Base-by-base conservation (phyloP, 2,797 vertebrate genomes). In the Hafferia zeledoni region DNA sequence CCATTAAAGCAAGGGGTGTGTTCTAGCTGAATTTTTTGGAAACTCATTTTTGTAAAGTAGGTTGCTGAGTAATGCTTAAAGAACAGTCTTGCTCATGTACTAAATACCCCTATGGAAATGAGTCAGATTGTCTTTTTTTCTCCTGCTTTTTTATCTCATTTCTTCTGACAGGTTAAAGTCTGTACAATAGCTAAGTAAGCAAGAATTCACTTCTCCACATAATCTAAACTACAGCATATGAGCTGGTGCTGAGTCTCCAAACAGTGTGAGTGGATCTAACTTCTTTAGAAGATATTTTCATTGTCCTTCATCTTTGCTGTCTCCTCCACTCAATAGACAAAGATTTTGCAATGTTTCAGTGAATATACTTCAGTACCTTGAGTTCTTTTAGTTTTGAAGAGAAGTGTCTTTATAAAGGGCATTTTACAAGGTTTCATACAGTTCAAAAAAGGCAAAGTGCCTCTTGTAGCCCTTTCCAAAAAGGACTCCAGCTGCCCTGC, bases 31-130 rank as follows among this genome's bases (percentile, higher is more conserved):
- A 67, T 91, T 94, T 95, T 90, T 94, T 88, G 19, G 74, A 56
- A 82, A 83, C 11, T 67, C 12, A 0, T 79, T 87, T 87, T 87
- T 33, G 46, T 91, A 71, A 94, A 95, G 80, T 92, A 93, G 80
- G 93, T 94, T 95, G 93, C 93, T 92, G 94, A 95, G 83, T 93
- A 93, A 94, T 95, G 88, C 80, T 89, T 65, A 63, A 94, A 90
- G 79, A 95, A 56, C 82, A 72, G 43, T 43, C 56, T 93, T 91
- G 74, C 44, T 87, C 31, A 0, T 56, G 77, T 86, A 53, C 68
- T 91, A 63, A 94, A 44, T 81, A 88, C 77, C 86, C 65, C 74
- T 92, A 46, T 96, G 95, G 90, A 96, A 96, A 95, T 91, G 70
- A 91, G 76, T 95, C 95, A 92, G 85, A 88, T 82, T 92, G 87